Evolutionary conservation across 2,888 invertebrate genomes (phyloP).

Genomic region (Geotrupes spiniger): DNA sequence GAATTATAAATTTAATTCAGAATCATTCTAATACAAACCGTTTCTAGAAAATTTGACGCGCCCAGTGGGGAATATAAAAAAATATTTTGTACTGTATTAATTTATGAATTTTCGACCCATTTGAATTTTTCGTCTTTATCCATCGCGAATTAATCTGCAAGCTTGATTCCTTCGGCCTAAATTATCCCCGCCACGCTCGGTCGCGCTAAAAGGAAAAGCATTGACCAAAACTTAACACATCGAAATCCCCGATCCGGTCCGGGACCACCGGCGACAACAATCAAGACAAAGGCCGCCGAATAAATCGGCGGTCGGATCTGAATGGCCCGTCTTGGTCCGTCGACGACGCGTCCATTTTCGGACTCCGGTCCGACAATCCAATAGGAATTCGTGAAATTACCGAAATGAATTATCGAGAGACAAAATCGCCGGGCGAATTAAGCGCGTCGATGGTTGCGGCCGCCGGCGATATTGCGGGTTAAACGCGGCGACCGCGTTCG

Average conservation of each 20-base stretch:
- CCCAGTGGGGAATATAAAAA: no score
- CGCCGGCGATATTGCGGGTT: no score
- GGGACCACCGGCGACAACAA: conserved; percentile 7
- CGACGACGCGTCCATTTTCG: not conserved
- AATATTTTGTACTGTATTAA: no score
- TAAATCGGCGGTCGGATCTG: conserved; percentile 5
- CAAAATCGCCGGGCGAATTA: not conserved
- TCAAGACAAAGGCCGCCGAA: not conserved
- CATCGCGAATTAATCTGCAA: not conserved
- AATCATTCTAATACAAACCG: no score
- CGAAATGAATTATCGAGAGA: no score
- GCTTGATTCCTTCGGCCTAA: no score
- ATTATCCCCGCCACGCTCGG: not conserved
- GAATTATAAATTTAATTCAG: no score
- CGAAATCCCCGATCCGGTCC: conserved; percentile 23
- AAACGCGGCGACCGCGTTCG: conserved; percentile 17
- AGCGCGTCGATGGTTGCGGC: conserved; percentile 14
- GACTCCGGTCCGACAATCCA: no score
- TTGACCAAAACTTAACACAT: conserved; percentile 17
- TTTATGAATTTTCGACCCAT: no score
- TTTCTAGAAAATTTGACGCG: no score
- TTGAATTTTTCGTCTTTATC: no score
- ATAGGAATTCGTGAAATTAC: no score
- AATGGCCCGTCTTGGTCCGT: conserved; percentile 5
- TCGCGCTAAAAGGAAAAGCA: conserved; percentile 2